Base-by-base conservation (phyloP, 2,113 vertebrate species). In the Poicephalus meyeri region DNA sequence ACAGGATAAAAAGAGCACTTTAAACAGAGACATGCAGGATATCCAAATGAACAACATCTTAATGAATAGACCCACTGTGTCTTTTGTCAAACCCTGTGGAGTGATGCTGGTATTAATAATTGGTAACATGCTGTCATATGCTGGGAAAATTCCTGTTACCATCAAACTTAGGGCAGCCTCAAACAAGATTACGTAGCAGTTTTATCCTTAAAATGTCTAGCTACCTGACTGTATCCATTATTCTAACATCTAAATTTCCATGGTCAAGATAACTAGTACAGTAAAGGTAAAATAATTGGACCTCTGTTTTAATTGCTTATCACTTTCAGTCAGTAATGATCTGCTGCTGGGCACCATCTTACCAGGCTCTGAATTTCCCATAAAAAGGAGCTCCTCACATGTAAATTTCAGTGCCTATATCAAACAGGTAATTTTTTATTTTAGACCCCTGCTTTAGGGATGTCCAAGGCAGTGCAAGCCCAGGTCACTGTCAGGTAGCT, bases 101-200 rank as follows among this genome's bases (percentile, higher is more conserved):
- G 72, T 10, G 46, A 37, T 87, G 87, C 88, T 95, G 72, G 68
- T 95, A 26, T 82, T 95, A 90, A 84, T 93, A 93, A 91, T 84
- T 88, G 89, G 80, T 89, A 90, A 71, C 88, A 56, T n/a, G 81
- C 91, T 96, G 87, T 93, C 56, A n/a, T 46, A 11, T 19, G 42
- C 64, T 82, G 5, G 37, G 68, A 77, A 80, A 83, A 78, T 81
- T 82, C 78, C 85, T 88, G 64, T 91, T 93, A 23, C 65, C 33
- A 11, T 79, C 74, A 89, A 56, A 91, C 63, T 74, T 56, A 33
- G 65, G 56, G 65, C 61, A 81, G 60, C 77, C 77, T 81, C 61
- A 56, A 56, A 88, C 72, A 56, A 49, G 77, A 92, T 79, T 72
- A 55, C 17, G 6, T 33, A 17, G 31, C 64, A 79, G 0, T 82